phyloP scores from a whole-genome alignment of 2,797 vertebrate species.

The Neostethus bicornis region DNA sequence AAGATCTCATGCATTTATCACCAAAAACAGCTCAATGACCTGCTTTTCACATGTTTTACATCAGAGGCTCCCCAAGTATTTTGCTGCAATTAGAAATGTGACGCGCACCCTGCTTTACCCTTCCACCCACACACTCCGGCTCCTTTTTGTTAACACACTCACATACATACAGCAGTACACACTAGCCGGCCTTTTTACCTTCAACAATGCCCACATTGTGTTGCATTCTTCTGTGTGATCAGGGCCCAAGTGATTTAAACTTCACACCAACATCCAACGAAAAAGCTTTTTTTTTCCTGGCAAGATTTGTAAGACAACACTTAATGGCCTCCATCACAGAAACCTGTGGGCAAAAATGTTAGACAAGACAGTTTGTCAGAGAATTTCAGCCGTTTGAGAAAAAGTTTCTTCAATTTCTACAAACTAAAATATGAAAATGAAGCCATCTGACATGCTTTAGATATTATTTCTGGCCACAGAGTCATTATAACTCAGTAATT shows the following conservation, averaged over 20 bases:
- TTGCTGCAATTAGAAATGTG: slow-evolving; percentile 65
- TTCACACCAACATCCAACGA: slow-evolving; percentile 53
- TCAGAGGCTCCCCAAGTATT: slow-evolving; percentile 45
- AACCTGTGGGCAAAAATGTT: slow-evolving; percentile 18
- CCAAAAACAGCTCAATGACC: slow-evolving; percentile 43
- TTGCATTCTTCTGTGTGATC: slow-evolving; percentile 31
- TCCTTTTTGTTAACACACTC: slow-evolving; percentile 15
- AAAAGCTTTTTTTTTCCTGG: slow-evolving; percentile 39
- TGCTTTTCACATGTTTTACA: slow-evolving; percentile 56
- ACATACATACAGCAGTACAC: slow-evolving; percentile 11
- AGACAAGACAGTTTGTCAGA: slow-evolving; percentile 13
- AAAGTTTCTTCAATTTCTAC: not conserved
- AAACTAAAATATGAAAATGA: not conserved
- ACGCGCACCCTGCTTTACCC: slow-evolving; percentile 25
- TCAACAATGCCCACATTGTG: slow-evolving; percentile 71
- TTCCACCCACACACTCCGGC: not conserved
- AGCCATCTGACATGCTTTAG: not conserved
- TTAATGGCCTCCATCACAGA: slow-evolving; percentile 4
- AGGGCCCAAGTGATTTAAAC: slow-evolving; percentile 42
- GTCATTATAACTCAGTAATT: slow-evolving; percentile 12
- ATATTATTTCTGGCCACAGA: not conserved
- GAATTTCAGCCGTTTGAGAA: slow-evolving; percentile 5
- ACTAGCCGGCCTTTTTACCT: slow-evolving; percentile 26
- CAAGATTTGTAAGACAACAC: slow-evolving; percentile 38
- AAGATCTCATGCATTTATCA: slow-evolving; percentile 50